These are phyloP conservation scores for Acleris holmiana DNA, from an alignment of 2,888 invertebrate genomes.

Conservation along the genomic window DNA sequence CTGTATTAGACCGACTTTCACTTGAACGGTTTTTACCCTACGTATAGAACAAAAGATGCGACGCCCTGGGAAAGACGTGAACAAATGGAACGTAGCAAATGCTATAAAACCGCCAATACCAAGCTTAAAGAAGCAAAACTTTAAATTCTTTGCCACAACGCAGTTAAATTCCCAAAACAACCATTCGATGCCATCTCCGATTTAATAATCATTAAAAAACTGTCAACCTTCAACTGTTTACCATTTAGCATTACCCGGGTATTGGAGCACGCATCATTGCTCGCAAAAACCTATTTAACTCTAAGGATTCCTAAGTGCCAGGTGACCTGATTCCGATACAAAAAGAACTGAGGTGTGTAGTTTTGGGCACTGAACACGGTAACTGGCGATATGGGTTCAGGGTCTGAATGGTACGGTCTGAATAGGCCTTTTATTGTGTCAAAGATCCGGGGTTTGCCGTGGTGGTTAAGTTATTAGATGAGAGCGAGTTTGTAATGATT, in stretches of 20 bases:
- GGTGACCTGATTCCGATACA: too few relatives aligned
- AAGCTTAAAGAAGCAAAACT: too few relatives aligned
- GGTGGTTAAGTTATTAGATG: not conserved
- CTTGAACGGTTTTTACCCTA: too few relatives aligned
- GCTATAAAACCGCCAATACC: too few relatives aligned
- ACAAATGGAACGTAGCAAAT: too few relatives aligned
- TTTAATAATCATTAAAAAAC: not conserved
- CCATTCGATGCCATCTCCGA: not conserved
- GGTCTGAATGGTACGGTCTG: slow-evolving; percentile 2
- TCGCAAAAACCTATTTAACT: slow-evolving; percentile 10
- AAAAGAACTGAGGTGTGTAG: too few relatives aligned
- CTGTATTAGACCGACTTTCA: too few relatives aligned
- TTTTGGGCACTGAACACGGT: too few relatives aligned
- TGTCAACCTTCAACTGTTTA: not conserved
- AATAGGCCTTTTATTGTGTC: slow-evolving; percentile 9
- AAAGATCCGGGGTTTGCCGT: slow-evolving; percentile 5
- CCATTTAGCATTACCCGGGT: not conserved
- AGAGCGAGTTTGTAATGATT: not conserved
- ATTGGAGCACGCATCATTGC: not conserved
- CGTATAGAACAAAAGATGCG: too few relatives aligned
- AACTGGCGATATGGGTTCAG: not conserved
- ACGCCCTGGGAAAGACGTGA: too few relatives aligned
- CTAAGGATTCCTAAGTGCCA: not conserved
- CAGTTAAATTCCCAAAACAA: too few relatives aligned
- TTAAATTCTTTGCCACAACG: too few relatives aligned